These are phyloP conservation scores for Xanthostigma xanthostigma DNA, from an alignment of 2,888 invertebrate species.

Conservation along the genomic window DNA sequence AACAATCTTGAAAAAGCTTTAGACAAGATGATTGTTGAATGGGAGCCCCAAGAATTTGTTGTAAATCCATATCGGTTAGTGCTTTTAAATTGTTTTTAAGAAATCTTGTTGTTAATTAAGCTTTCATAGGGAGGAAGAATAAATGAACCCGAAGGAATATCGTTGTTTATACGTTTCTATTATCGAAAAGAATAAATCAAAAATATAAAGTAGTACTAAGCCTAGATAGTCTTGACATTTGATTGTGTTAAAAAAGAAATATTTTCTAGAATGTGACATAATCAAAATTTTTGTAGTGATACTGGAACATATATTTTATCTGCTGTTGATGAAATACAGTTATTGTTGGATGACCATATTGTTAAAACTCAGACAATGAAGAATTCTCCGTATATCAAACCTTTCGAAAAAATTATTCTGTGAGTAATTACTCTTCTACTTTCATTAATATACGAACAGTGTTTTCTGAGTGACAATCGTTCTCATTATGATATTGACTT, in stretches of 20 bases:
- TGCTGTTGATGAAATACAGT: slow-evolving; percentile 85
- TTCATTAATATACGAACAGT: not conserved
- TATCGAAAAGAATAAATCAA: too few relatives aligned
- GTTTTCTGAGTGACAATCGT: not conserved
- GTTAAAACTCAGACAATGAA: slow-evolving; percentile 97
- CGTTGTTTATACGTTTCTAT: too few relatives aligned
- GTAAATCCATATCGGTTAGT: slow-evolving; percentile 54
- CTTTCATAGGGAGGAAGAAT: too few relatives aligned
- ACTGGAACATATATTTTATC: slow-evolving; percentile 84
- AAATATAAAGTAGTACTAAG: too few relatives aligned
- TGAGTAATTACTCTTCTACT: slow-evolving; percentile 28
- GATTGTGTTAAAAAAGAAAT: too few relatives aligned
- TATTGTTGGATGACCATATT: slow-evolving; percentile 86
- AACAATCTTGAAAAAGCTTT: slow-evolving; percentile 81
- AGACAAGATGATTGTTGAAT: slow-evolving; percentile 80
- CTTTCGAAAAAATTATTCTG: slow-evolving; percentile 74
- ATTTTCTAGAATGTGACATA: not conserved
- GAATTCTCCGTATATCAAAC: slow-evolving; percentile 91
- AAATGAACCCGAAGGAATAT: too few relatives aligned
- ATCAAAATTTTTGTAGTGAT: slow-evolving; percentile 37
- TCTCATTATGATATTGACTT: not conserved
- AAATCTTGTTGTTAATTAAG: too few relatives aligned
- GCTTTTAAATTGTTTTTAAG: not conserved
- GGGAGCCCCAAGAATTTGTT: slow-evolving; percentile 66
- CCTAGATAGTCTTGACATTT: too few relatives aligned